Evolutionary conservation across 2,888 invertebrate species (phyloP).

Genomic region (Marasmarcha lunaedactyla): DNA sequence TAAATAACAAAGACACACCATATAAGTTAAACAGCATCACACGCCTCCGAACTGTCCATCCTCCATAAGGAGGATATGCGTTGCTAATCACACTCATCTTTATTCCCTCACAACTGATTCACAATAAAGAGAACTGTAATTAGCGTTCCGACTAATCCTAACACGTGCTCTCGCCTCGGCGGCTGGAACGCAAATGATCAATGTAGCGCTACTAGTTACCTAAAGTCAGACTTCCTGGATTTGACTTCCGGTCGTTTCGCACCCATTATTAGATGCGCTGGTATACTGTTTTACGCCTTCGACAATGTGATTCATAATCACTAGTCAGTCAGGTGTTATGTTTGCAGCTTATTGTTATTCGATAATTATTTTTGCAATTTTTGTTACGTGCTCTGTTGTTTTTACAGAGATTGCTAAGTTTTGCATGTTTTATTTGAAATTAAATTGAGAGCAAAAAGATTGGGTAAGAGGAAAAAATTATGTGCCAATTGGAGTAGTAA

Average conservation of each 20-base stretch:
- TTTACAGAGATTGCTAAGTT: no score
- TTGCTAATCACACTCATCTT: conserved; percentile 31
- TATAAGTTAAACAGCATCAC: conserved; percentile 1
- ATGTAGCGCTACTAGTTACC: conserved; percentile 33
- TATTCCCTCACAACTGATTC: conserved; percentile 4
- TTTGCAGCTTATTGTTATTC: not conserved
- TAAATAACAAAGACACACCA: no score
- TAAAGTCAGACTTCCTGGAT: conserved; percentile 37
- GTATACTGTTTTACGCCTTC: conserved; percentile 23
- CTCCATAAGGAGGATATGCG: not conserved
- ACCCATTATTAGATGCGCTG: conserved; percentile 34
- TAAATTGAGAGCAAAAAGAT: no score
- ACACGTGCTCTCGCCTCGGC: conserved; percentile 24
- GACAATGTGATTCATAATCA: conserved; percentile 4
- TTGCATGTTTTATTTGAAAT: no score
- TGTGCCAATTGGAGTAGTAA: no score
- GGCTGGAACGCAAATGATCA: conserved; percentile 32
- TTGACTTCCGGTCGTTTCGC: conserved; percentile 27
- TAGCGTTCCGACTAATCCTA: conserved; percentile 5
- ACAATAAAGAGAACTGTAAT: conserved; percentile 15
- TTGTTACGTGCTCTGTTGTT: no score
- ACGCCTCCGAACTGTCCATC: not conserved
- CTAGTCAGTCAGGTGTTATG: not conserved
- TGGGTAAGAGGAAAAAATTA: no score
- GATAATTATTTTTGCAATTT: not conserved